A percentile compares a stretch with the other conserved stretches of the same genome.
Evolutionary conservation across 2,113 vertebrate species (phyloP).

Genomic region (Dicentrarchus labrax): DNA sequence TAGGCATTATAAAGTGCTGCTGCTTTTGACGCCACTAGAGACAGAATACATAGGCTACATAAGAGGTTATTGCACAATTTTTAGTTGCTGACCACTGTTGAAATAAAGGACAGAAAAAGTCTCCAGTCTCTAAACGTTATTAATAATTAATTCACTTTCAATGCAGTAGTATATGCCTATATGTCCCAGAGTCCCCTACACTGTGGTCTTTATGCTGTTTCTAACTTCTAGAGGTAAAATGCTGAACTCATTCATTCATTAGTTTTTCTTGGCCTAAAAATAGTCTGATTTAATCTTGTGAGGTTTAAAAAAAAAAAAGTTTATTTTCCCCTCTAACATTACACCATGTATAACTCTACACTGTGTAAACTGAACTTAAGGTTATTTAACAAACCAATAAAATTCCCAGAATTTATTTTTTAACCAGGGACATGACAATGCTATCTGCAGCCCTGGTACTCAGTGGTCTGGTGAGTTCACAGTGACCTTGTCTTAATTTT

Average conservation of each 20-base stretch:
- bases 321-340: not conserved
- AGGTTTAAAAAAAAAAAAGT: not conserved
- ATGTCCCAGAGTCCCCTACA: not conserved
- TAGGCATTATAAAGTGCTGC: not conserved
- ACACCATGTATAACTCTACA: not conserved
- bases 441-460: not conserved
- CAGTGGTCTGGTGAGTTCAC: not conserved
- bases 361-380: not conserved
- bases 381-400: not conserved
- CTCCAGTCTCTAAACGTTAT: not conserved
- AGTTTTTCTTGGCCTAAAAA: not conserved
- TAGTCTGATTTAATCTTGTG: not conserved
- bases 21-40: not conserved
- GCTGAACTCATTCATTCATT: not conserved
- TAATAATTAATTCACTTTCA: not conserved
- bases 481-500: not conserved
- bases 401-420: not conserved
- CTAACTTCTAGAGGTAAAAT: not conserved
- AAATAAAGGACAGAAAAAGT: not conserved
- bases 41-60: not conserved
- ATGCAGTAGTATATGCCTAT: not conserved
- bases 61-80: not conserved
- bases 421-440: slow-evolving; percentile 6
- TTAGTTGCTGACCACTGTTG: not conserved
- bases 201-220: not conserved